phyloP scores from a whole-genome alignment of 2,113 vertebrate species.

The Vidua chalybeata region DNA sequence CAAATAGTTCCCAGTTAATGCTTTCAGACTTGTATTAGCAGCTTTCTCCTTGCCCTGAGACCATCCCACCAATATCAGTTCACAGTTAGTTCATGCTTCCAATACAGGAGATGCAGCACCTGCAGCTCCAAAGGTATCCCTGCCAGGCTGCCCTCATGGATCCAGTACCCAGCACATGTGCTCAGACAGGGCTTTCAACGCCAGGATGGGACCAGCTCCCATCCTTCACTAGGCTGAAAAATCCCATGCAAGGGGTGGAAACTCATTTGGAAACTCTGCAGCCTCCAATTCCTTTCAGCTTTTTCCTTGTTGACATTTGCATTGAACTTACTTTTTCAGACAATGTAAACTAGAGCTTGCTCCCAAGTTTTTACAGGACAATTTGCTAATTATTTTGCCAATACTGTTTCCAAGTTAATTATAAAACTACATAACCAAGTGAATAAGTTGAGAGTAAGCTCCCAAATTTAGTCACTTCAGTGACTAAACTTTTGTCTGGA shows the following conservation, averaged over 20 bases:
- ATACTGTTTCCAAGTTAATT: background rate
- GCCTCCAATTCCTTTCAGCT: background rate
- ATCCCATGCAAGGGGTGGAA: background rate
- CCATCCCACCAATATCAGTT: background rate
- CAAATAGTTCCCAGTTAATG: background rate
- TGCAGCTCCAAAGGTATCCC: background rate
- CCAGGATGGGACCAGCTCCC: background rate
- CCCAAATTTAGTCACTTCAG: slow-evolving; percentile 36
- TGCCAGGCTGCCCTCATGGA: background rate
- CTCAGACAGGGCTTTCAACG: background rate
- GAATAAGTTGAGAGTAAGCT: background rate
- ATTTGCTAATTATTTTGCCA: background rate
- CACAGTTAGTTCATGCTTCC: background rate
- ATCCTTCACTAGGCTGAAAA: background rate
- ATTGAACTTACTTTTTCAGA: background rate
- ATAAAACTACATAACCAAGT: background rate
- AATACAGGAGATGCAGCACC: background rate
- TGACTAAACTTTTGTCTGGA: slow-evolving; percentile 47
- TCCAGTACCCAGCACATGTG: background rate
- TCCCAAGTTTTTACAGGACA: background rate
- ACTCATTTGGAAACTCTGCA: background rate
- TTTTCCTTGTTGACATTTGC: background rate
- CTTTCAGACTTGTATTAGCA: background rate
- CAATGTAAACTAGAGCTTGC: background rate
- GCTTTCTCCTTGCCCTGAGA: background rate